A percentile compares a stretch with the other conserved stretches of the same genome.
phyloP scores from a whole-genome alignment of 2,797 vertebrate genomes.

The Rhynchonycteris naso region DNA sequence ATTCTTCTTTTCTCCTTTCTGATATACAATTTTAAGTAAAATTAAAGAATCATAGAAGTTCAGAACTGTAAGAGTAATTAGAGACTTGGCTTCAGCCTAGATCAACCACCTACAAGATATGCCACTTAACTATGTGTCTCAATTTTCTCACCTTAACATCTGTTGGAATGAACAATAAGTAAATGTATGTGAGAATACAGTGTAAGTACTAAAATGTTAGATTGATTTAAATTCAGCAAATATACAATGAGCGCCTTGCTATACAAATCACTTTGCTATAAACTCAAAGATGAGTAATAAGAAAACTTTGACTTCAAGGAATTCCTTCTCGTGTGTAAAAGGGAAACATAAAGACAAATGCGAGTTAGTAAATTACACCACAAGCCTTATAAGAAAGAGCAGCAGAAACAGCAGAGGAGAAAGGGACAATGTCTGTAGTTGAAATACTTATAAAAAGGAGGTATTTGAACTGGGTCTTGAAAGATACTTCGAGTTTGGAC shows the following conservation, averaged over 20 bases:
- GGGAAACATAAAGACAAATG: neutral
- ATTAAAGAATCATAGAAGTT: constrained; percentile 10
- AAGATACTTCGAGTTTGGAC: neutral
- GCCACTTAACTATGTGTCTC: neutral
- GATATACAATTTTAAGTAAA: constrained; percentile 30
- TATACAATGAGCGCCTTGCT: neutral
- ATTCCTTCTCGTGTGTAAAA: neutral
- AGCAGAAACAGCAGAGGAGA: neutral
- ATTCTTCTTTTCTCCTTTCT: constrained; percentile 27
- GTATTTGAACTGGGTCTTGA: neutral
- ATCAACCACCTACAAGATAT: neutral
- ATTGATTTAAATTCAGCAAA: neutral
- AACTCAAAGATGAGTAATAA: neutral
- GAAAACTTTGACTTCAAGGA: neutral
- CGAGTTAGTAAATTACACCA: neutral
- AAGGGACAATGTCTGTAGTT: neutral
- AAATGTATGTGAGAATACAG: neutral
- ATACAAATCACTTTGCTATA: neutral
- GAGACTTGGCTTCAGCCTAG: neutral
- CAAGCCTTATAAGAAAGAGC: neutral
- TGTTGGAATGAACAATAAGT: neutral
- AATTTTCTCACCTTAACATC: constrained; percentile 14
- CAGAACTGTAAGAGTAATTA: neutral
- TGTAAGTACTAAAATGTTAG: neutral
- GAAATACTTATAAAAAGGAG: neutral